Conservation (phyloP, 2,888 invertebrate species). For the Cryptops parisi region DNA sequence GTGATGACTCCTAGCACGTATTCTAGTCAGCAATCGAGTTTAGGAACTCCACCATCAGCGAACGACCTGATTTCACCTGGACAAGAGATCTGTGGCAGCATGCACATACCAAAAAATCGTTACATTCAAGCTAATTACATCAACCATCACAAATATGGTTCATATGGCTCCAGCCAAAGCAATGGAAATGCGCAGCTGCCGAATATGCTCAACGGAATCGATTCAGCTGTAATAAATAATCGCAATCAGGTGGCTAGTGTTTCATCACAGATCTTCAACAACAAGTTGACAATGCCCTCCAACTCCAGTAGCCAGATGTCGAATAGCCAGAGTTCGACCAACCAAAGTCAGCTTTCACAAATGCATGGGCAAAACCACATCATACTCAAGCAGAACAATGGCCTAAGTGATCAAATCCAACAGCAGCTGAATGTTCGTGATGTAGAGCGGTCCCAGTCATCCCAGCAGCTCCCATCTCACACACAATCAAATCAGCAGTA, state of each 20-base stretch:
- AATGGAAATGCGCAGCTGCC: conserved; percentile 10
- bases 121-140: conserved; percentile 5
- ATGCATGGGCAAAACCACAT: conserved; percentile 4
- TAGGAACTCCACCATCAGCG: conserved; percentile 1
- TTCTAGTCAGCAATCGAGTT: conserved; percentile 13
- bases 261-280: conserved; percentile 7
- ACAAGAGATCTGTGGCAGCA: conserved; percentile 3
- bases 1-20: conserved; percentile 10
- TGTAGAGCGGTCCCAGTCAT: neutral
- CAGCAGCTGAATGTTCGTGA: conserved; percentile 5
- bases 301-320: conserved; percentile 6
- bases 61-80: conserved; percentile 4
- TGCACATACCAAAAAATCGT: conserved; percentile 8
- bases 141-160: conserved; percentile 4
- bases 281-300: conserved; percentile 8
- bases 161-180: conserved; percentile 3
- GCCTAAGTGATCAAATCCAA: neutral
- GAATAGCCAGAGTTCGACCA: conserved; percentile 2
- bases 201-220: conserved; percentile 10
- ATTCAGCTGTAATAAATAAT: conserved; percentile 5
- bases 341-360: conserved; percentile 4
- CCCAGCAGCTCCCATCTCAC: neutral
- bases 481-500: conserved; percentile 12
- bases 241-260: conserved; percentile 2
- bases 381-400: conserved; percentile 6